Conservation (phyloP, 2,797 vertebrate genomes). For the Smutsia gigantea region DNA sequence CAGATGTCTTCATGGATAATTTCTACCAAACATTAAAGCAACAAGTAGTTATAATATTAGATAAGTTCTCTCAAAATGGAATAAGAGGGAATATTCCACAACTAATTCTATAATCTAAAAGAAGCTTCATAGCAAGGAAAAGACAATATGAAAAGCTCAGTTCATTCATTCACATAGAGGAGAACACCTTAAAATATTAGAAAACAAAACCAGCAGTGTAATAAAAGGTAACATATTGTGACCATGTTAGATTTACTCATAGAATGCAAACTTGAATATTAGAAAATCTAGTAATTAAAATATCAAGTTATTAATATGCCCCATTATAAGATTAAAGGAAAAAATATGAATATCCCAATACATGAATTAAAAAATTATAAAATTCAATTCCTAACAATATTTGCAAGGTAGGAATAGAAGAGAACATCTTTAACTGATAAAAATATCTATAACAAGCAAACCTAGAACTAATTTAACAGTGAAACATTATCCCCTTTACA, state of each 20-base stretch:
- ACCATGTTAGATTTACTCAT: not conserved
- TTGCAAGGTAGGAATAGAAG: not conserved
- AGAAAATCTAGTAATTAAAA: not conserved
- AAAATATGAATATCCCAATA: not conserved
- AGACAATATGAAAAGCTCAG: not conserved
- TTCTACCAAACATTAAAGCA: not conserved
- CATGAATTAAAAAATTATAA: not conserved
- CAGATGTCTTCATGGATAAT: too few relatives aligned
- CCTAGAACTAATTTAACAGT: not conserved
- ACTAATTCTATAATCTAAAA: not conserved
- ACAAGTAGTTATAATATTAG: not conserved
- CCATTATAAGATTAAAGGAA: not conserved
- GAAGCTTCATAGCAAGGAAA: not conserved
- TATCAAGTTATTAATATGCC: not conserved
- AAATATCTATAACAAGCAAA: not conserved
- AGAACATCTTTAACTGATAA: not conserved
- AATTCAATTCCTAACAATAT: not conserved
- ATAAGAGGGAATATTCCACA: not conserved
- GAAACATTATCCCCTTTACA: not conserved
- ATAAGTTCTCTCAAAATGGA: not conserved
- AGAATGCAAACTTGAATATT: not conserved
- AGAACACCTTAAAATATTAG: not conserved
- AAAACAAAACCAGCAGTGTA: not conserved
- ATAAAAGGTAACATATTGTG: not conserved
- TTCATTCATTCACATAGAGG: not conserved